Evolutionary conservation across 30 jellyfish, hydroid and myxozoan species (phyloP).

Genomic region (Aurelia coerulea): DNA sequence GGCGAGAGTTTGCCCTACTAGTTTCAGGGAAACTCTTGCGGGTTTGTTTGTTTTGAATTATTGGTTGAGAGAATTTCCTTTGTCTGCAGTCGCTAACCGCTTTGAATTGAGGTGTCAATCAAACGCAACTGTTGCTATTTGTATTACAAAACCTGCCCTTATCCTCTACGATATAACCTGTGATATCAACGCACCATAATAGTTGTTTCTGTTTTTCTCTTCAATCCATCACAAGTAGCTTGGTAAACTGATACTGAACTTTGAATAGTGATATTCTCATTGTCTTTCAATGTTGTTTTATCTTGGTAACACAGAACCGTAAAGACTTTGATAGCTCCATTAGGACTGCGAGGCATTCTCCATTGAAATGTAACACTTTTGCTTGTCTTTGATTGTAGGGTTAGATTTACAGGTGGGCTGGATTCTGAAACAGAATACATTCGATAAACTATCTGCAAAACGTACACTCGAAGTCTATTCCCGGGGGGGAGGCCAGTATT

Average conservation of each 20-base stretch:
- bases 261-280: slow-evolving; percentile 16
- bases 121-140: too few species aligned
- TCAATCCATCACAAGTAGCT: slow-evolving; percentile 33
- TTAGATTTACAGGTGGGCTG: slow-evolving; percentile 56
- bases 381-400: slow-evolving; percentile 25
- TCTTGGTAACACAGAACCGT: slow-evolving; percentile 48
- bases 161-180: too few species aligned
- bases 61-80: too few species aligned
- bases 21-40: too few species aligned
- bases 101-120: too few species aligned
- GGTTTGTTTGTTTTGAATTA: too few species aligned
- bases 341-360: slow-evolving; percentile 68
- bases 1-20: too few species aligned
- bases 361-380: slow-evolving; percentile 48
- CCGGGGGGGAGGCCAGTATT: too few species aligned
- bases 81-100: too few species aligned
- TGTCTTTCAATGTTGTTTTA: slow-evolving; percentile 20
- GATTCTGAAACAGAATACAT: slow-evolving; percentile 48
- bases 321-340: slow-evolving; percentile 62
- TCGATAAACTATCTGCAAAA: too few species aligned
- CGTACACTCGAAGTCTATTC: too few species aligned
- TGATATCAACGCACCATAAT: slow-evolving; percentile 36
- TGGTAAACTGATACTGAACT: not conserved
- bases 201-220: slow-evolving; percentile 33
- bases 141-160: too few species aligned